A percentile compares a stretch with the other conserved stretches of the same genome.
Conservation (phyloP, 2,797 vertebrate genomes). For the Eulemur rubriventer region DNA sequence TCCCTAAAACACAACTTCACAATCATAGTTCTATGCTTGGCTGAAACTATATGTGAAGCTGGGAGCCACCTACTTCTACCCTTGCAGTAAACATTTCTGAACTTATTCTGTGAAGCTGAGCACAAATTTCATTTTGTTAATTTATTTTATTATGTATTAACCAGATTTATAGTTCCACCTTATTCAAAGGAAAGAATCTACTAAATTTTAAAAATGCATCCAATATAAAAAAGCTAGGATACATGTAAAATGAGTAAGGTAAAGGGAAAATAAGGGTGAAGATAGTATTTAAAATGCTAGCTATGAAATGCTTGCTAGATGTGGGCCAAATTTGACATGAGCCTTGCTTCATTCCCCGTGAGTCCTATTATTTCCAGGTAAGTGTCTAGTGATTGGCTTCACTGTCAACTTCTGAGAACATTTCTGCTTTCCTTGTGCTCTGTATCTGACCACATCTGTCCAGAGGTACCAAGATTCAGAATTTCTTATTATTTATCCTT, state of each 20-base stretch:
- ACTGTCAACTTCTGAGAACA: slow-evolving; percentile 8
- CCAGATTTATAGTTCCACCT: not conserved
- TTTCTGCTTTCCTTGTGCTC: slow-evolving; percentile 4
- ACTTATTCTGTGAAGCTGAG: not conserved
- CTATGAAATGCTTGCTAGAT: not conserved
- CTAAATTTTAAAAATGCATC: not conserved
- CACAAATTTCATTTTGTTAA: not conserved
- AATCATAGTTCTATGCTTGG: not conserved
- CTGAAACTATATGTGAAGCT: not conserved
- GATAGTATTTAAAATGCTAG: not conserved
- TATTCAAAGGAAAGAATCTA: slow-evolving; percentile 38
- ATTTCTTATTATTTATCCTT: slow-evolving; percentile 8
- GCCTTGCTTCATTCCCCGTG: not conserved
- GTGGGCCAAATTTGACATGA: not conserved
- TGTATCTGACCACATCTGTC: not conserved
- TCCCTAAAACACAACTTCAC: not conserved
- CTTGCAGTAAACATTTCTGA: not conserved
- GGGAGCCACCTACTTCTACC: not conserved
- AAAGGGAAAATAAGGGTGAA: not conserved
- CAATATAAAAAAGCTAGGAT: not conserved
- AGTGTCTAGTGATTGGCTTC: not conserved
- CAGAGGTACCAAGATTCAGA: not conserved
- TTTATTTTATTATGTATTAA: slow-evolving; percentile 29
- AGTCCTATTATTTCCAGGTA: not conserved
- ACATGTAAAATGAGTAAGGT: not conserved